Evolutionary conservation across 2,797 vertebrate species (phyloP).

Genomic region (Menidia menidia): DNA sequence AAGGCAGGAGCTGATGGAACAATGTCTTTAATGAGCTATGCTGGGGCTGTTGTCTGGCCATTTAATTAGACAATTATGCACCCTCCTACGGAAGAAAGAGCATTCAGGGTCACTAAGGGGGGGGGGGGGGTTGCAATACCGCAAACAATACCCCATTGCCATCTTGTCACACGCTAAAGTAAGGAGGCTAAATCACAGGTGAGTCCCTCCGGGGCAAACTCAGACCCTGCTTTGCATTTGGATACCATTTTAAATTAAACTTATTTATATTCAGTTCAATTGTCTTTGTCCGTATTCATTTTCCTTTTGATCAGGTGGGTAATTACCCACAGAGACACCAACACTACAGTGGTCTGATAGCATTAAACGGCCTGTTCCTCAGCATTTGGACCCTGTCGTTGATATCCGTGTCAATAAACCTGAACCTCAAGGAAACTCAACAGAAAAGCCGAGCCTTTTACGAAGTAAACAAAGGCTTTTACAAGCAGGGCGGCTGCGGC

Average conservation of each 20-base stretch:
- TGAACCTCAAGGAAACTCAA: conserved; percentile 28
- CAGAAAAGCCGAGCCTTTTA: conserved; percentile 25
- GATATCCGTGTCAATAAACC: conserved; percentile 16
- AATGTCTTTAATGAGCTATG: conserved; percentile 77
- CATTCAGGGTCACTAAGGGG: conserved; percentile 70
- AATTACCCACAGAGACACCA: conserved; percentile 51
- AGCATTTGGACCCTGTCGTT: conserved; percentile 12
- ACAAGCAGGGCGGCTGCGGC: conserved; percentile 27
- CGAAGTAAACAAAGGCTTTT: conserved; percentile 58
- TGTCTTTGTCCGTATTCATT: conserved; percentile 60
- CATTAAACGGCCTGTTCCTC: conserved; percentile 25
- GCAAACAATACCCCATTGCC: conserved; percentile 58
- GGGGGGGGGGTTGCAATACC: neutral
- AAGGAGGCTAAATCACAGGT: conserved; percentile 72
- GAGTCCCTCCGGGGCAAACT: conserved; percentile 60
- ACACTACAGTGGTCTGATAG: conserved; percentile 13
- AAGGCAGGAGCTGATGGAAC: conserved; percentile 69
- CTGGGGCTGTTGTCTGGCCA: conserved; percentile 67
- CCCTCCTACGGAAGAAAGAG: conserved; percentile 64
- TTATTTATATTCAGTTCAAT: conserved; percentile 62
- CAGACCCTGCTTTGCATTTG: conserved; percentile 51
- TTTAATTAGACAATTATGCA: conserved; percentile 85
- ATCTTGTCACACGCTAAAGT: conserved; percentile 59
- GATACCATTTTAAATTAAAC: conserved; percentile 61
- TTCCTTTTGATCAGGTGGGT: conserved; percentile 50